Conservation (phyloP, 2,888 invertebrate species). For the Sminthurinus aureus region DNA sequence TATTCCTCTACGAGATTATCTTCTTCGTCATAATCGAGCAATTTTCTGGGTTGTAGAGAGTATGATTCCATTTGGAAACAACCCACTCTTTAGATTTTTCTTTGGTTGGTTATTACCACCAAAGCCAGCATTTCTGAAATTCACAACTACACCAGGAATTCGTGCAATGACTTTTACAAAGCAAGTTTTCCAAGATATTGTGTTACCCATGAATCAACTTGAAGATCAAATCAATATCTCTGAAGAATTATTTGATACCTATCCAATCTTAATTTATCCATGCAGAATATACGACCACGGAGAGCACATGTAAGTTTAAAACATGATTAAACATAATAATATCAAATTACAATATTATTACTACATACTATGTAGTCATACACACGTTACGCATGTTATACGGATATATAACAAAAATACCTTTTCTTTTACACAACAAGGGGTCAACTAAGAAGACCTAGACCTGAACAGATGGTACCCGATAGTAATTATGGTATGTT, state of each 20-base stretch:
- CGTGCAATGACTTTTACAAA: conserved; percentile 74
- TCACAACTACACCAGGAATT: conserved; percentile 74
- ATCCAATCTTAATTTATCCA: conserved; percentile 75
- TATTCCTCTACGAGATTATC: conserved; percentile 72
- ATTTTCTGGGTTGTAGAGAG: conserved; percentile 79
- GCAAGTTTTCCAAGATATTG: conserved; percentile 77
- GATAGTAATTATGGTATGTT: conserved; percentile 75
- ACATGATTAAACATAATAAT: background rate
- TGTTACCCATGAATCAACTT: conserved; percentile 71
- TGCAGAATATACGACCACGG: conserved; percentile 73
- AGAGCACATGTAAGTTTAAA: conserved; percentile 61
- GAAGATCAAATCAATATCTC: conserved; percentile 72
- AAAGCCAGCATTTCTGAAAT: conserved; percentile 76
- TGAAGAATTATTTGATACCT: conserved; percentile 71
- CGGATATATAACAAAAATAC: too few relatives aligned
- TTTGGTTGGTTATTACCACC: conserved; percentile 76
- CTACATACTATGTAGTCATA: too few relatives aligned
- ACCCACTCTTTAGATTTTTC: conserved; percentile 69
- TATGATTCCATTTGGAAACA: conserved; percentile 76
- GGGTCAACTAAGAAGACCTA: conserved; percentile 70
- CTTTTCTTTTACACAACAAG: conserved; percentile 61
- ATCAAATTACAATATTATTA: too few relatives aligned
- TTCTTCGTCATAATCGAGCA: conserved; percentile 72
- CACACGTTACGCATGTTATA: too few relatives aligned
- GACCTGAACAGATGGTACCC: conserved; percentile 69